Percentiles rank a stretch among this genome's conserved stretches.
phyloP scores from a whole-genome alignment of 2,113 vertebrate species.

The Motacilla alba region DNA sequence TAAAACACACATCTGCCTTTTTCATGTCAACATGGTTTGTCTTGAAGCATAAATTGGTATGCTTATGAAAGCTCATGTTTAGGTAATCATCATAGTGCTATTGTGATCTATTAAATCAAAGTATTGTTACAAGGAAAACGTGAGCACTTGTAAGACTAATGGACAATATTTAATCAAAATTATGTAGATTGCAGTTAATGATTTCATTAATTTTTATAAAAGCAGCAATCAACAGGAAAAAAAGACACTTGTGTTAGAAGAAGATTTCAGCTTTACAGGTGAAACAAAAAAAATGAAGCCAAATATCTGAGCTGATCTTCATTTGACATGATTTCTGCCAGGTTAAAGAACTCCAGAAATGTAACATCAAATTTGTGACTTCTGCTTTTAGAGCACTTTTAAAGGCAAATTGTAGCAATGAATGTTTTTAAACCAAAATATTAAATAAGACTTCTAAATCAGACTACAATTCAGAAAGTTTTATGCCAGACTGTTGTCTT shows the following conservation, averaged over 20 bases:
- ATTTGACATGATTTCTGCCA: neutral
- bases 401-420: neutral
- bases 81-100: neutral
- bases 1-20: conserved; percentile 33
- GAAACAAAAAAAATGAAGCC: neutral
- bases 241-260: neutral
- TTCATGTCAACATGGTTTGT: neutral
- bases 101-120: neutral
- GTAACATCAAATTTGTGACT: neutral
- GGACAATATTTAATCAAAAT: neutral
- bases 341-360: neutral
- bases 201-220: neutral
- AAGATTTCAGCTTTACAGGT: neutral
- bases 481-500: neutral
- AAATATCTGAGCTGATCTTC: neutral
- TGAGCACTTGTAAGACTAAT: neutral
- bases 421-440: neutral
- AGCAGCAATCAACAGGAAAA: neutral
- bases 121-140: neutral
- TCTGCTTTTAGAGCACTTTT: neutral
- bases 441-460: neutral
- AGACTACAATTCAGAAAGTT: neutral
- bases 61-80: neutral
- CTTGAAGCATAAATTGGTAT: neutral
- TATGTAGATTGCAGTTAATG: neutral